phyloP scores from a whole-genome alignment of 2,113 vertebrate genomes.

The Alligator mississippiensis region DNA sequence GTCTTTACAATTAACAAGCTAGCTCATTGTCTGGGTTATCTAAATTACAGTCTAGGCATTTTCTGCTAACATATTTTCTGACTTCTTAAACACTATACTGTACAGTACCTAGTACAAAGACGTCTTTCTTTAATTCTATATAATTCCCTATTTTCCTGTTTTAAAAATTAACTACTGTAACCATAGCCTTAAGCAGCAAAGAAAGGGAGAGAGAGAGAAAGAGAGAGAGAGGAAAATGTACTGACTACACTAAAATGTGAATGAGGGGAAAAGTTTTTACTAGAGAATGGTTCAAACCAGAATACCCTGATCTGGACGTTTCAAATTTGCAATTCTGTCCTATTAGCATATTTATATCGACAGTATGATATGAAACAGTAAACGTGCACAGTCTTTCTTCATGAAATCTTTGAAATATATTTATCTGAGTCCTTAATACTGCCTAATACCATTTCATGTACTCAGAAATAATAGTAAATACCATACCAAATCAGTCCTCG shows the following conservation, averaged over 20 bases:
- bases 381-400: too few relatives aligned
- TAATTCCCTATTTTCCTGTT: constrained; percentile 67
- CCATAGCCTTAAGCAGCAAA: constrained; percentile 61
- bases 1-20: constrained; percentile 69
- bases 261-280: not conserved
- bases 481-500: too few relatives aligned
- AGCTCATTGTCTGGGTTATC: constrained; percentile 65
- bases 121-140: constrained; percentile 72
- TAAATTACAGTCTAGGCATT: constrained; percentile 75
- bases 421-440: too few relatives aligned
- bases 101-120: constrained; percentile 70
- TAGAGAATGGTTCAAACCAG: not conserved
- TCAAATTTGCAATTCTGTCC: not conserved
- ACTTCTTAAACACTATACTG: constrained; percentile 70
- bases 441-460: too few relatives aligned
- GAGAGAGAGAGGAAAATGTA: not conserved
- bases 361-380: too few relatives aligned
- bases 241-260: not conserved
- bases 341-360: too few relatives aligned
- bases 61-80: constrained; percentile 71
- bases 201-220: not conserved
- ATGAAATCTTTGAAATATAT: too few relatives aligned
- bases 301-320: not conserved
- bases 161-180: constrained; percentile 70
- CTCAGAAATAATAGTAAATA: too few relatives aligned